phyloP scores from a whole-genome alignment of 2,888 invertebrate species.

The Drosophila borealis region DNA sequence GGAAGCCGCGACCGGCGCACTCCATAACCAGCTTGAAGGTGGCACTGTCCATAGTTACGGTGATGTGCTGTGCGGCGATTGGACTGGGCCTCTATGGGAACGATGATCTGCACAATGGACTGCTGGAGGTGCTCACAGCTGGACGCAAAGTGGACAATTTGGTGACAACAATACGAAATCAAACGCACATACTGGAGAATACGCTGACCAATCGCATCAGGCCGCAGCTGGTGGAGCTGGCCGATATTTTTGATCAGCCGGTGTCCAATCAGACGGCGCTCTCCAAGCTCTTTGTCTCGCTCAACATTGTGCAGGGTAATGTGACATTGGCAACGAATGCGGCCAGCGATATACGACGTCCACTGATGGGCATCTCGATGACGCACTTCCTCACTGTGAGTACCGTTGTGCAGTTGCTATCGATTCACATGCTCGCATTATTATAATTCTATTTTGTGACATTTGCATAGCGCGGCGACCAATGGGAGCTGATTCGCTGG shows the following conservation, averaged over 20 bases:
- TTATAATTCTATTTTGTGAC: neutral
- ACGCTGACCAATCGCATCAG: constrained; percentile 90
- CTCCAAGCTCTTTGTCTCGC: constrained; percentile 89
- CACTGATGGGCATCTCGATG: constrained; percentile 89
- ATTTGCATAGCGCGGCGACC: constrained; percentile 88
- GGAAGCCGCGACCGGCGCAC: constrained; percentile 94
- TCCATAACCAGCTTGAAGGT: constrained; percentile 95
- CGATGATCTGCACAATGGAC: constrained; percentile 96
- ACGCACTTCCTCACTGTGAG: constrained; percentile 86
- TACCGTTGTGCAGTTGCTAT: constrained; percentile 5
- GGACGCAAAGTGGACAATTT: constrained; percentile 93
- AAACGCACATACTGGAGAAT: constrained; percentile 91
- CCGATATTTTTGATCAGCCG: constrained; percentile 91
- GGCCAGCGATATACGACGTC: constrained; percentile 90
- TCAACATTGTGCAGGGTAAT: constrained; percentile 90
- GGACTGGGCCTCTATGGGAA: constrained; percentile 97
- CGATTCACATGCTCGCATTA: neutral
- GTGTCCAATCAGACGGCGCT: constrained; percentile 92
- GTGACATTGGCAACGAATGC: constrained; percentile 91
- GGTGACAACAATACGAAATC: constrained; percentile 92
- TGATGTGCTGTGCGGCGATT: constrained; percentile 95
- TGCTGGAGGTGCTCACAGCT: constrained; percentile 92
- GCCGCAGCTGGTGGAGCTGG: constrained; percentile 89
- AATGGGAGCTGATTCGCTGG: constrained; percentile 92
- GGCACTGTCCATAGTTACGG: constrained; percentile 91